phyloP scores from a whole-genome alignment of 2,113 vertebrate species.

The Otus sunia region DNA sequence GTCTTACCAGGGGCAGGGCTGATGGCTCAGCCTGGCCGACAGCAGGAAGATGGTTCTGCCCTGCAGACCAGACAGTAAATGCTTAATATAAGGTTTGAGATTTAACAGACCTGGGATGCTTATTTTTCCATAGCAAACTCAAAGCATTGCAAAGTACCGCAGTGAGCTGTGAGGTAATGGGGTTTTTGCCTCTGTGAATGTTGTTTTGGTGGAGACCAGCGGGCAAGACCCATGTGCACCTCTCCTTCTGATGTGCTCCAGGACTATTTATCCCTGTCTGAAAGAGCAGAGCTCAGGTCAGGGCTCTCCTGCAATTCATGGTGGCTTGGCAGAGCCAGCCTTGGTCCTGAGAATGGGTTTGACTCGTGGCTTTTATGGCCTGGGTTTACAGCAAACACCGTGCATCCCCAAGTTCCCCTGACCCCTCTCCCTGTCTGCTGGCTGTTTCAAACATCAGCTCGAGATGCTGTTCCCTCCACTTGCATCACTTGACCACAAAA shows the following conservation, averaged over 20 bases:
- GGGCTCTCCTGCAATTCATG: rapidly evolving
- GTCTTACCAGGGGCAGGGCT: neutral
- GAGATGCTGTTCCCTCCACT: neutral
- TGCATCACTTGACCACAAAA: neutral
- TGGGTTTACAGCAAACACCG: neutral
- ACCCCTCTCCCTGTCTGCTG: neutral
- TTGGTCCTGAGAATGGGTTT: neutral
- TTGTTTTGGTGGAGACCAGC: neutral
- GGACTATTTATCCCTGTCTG: neutral
- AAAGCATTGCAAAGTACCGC: neutral
- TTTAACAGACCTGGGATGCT: neutral
- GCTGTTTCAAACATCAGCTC: neutral
- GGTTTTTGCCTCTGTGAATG: neutral
- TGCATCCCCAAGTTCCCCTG: neutral
- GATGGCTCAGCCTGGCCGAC: neutral
- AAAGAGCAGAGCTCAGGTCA: neutral
- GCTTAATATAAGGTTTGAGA: neutral
- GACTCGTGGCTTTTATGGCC: neutral
- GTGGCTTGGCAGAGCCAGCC: neutral
- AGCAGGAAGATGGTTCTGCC: neutral
- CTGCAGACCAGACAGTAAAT: neutral
- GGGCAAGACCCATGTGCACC: rapidly evolving
- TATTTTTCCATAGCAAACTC: neutral
- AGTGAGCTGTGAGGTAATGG: neutral
- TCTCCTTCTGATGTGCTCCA: neutral